Evolutionary conservation across 1,140 invertebrate species (phyloP).

Genomic region (Drosophila willistoni): DNA sequence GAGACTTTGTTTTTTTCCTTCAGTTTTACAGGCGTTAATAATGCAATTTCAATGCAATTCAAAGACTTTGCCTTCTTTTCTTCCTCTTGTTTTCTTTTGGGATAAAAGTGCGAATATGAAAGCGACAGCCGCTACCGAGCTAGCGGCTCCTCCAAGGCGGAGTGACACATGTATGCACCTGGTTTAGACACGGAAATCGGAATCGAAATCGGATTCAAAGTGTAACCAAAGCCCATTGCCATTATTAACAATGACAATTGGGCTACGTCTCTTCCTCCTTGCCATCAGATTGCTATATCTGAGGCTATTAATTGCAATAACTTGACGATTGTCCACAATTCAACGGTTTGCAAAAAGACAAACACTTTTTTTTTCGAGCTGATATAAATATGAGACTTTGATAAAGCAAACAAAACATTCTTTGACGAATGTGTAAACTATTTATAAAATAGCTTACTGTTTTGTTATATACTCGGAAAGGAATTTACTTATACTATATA

Average conservation of each 20-base stretch:
- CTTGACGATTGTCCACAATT: neutral
- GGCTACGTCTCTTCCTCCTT: neutral
- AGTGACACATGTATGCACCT: slow-evolving; percentile 82
- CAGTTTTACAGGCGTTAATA: slow-evolving; percentile 71
- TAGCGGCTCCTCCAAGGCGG: slow-evolving; percentile 33
- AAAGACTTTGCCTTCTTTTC: slow-evolving; percentile 37
- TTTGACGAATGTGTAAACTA: too few relatives aligned
- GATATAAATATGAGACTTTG: too few relatives aligned
- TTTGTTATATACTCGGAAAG: too few relatives aligned
- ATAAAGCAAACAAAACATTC: too few relatives aligned
- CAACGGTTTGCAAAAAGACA: neutral
- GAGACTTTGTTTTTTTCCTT: slow-evolving; percentile 22
- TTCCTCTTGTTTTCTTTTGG: neutral
- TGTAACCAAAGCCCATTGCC: slow-evolving; percentile 12
- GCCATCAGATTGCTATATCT: neutral
- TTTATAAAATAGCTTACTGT: too few relatives aligned
- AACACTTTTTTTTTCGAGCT: too few relatives aligned
- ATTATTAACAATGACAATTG: slow-evolving; percentile 12
- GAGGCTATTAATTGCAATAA: slow-evolving; percentile 5
- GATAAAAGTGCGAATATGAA: slow-evolving; percentile 68
- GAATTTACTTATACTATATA: too few relatives aligned
- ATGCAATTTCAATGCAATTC: slow-evolving; percentile 80
- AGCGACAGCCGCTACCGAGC: slow-evolving; percentile 54
- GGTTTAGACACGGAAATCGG: slow-evolving; percentile 59
- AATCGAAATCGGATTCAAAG: slow-evolving; percentile 12